phyloP scores from a whole-genome alignment of 2,888 invertebrate genomes.

The Pomacea canaliculata region DNA sequence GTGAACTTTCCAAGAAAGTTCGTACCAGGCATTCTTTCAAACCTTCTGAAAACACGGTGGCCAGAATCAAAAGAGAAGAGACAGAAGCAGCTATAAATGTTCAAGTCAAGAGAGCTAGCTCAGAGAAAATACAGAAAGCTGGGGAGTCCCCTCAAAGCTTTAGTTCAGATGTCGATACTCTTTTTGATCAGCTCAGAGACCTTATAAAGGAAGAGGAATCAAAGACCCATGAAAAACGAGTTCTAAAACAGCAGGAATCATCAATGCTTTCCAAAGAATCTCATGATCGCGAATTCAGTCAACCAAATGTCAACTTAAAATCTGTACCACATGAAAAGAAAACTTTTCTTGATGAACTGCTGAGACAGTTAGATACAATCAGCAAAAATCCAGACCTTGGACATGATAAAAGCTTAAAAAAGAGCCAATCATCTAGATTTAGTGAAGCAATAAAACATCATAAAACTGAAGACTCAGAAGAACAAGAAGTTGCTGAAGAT shows the following conservation, averaged over 20 bases:
- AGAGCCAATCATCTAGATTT: no score
- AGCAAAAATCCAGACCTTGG: no score
- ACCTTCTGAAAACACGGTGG: constrained; percentile 33
- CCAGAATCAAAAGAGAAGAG: constrained; percentile 40
- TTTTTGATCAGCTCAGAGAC: background rate
- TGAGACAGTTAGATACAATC: no score
- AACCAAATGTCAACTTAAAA: no score
- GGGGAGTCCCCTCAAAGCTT: background rate
- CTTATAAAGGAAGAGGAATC: background rate
- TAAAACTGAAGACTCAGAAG: no score
- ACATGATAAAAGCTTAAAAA: no score
- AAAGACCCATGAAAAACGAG: constrained; percentile 10
- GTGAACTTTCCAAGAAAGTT: background rate
- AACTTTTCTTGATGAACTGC: no score
- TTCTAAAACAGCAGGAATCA: background rate
- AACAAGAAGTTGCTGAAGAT: no score
- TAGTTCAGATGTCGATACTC: background rate
- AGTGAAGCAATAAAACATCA: no score
- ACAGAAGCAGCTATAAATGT: constrained; percentile 35
- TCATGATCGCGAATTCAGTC: background rate
- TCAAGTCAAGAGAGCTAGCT: constrained; percentile 34
- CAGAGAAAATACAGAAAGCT: background rate
- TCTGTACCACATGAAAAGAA: no score
- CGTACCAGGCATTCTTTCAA: constrained; percentile 2
- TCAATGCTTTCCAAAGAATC: background rate